Evolutionary conservation across 1,140 invertebrate genomes (phyloP), one percentile per base, ranked within the genome.

Genomic region (Drosophila virilis): DNA sequence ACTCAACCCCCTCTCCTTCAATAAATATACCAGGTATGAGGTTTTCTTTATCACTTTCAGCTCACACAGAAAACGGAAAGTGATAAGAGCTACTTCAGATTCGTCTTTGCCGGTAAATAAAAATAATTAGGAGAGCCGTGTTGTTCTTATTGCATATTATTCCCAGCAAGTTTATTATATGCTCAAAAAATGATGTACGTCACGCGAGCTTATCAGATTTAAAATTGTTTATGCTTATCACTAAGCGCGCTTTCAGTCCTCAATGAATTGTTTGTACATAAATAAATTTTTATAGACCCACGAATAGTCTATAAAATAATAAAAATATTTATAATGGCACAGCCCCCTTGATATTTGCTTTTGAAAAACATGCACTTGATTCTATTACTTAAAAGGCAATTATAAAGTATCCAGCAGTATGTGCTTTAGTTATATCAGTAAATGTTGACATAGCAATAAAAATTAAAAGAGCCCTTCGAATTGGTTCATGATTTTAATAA

Each of bases 401-500:
- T 28, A 28, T 28, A 28, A 28, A 28, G 4, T 28, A 28, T 28
- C 22, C n/a, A n/a, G n/a, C 6, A 42, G 8, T 45, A 28, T 28
- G 22, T 45, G 4, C n/a, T 43, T 45, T 5, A 17, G 15, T 40
- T 15, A 38, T 12, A 1, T 55, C 8, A 33, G 8, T 15, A 10
- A 8, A 9, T 6, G 6, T 9, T 15, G 15, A 2, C 1, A 0
- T 37, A 35, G 13, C 13, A 10, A 52, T 15, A 42, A 7, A n/a
- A 42, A 9, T 33, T 43, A 32, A 7, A 67, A 28, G 3, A n/a
- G 9, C 4, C 10, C n/a, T 57, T 84, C 82, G 8, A 42, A 79
- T 28, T 68, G 17, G n/a, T 80, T 8, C 78, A 88, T 89, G 10
- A 91, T 82, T 28, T 61, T 35, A 37, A 91, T 80, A 7, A 89